Conservation (phyloP, 2,113 vertebrate species). For the Echinops telfairi region DNA sequence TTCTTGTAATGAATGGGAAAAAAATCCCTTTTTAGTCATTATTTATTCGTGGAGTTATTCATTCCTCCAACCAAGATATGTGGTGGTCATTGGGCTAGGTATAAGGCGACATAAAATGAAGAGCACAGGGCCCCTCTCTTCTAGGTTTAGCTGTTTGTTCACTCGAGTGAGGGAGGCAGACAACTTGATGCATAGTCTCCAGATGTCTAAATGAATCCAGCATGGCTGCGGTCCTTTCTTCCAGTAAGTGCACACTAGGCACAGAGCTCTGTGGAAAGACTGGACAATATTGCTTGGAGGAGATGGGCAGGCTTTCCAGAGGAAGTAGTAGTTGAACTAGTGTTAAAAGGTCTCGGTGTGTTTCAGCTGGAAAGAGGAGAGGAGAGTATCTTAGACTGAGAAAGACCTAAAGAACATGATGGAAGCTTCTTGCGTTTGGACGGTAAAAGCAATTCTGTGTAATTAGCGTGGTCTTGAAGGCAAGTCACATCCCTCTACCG, state of each 20-base stretch:
- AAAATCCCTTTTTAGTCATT: neutral
- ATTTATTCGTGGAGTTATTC: neutral
- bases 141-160: neutral
- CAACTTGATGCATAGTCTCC: neutral
- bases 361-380: no score
- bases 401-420: no score
- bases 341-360: no score
- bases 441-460: no score
- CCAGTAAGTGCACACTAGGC: neutral
- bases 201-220: neutral
- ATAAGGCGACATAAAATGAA: neutral
- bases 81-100: neutral
- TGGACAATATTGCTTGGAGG: no score
- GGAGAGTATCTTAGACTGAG: no score
- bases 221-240: neutral
- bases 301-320: no score
- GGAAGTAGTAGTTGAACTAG: no score
- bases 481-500: no score
- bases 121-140: neutral
- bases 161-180: neutral
- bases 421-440: no score
- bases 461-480: no score
- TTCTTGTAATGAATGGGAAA: neutral
- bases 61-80: constrained; percentile 17
- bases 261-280: no score